A percentile compares a stretch with the other conserved stretches of the same genome.
phyloP scores from a whole-genome alignment of 2,113 vertebrate genomes.

The Polypterus bichir region DNA sequence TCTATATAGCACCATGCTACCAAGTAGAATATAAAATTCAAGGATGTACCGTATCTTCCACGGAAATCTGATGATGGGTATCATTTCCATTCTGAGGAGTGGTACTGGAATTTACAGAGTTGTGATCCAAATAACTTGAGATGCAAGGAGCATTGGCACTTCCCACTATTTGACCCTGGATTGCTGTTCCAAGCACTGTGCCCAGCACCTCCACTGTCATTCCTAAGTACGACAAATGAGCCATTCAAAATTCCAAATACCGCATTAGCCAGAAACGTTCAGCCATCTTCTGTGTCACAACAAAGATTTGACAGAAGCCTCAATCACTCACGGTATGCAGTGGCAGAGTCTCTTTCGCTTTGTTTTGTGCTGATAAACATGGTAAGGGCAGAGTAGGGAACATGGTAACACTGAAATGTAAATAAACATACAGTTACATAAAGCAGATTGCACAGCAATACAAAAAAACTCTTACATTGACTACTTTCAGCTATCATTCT shows the following conservation, averaged over 20 bases:
- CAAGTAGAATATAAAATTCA: neutral
- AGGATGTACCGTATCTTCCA: slow-evolving; percentile 59
- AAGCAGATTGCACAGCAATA: neutral
- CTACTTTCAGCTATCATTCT: neutral
- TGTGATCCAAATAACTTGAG: slow-evolving; percentile 16
- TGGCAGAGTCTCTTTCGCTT: slow-evolving; percentile 84
- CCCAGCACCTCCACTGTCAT: slow-evolving; percentile 90
- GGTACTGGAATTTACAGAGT: slow-evolving; percentile 22
- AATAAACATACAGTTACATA: slow-evolving; percentile 9
- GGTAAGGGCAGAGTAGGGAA: slow-evolving; percentile 90
- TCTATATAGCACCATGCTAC: neutral
- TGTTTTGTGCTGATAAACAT: slow-evolving; percentile 94
- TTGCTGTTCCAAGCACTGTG: slow-evolving; percentile 75
- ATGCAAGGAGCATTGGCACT: slow-evolving; percentile 55
- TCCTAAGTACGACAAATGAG: slow-evolving; percentile 40
- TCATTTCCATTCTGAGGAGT: slow-evolving; percentile 38
- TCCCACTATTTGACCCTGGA: slow-evolving; percentile 90
- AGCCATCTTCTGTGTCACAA: too few species aligned
- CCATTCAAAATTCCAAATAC: too few species aligned
- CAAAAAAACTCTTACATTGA: slow-evolving; percentile 2
- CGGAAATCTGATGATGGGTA: slow-evolving; percentile 29
- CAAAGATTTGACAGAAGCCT: too few species aligned
- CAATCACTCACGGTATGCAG: slow-evolving; percentile 73
- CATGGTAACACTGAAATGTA: slow-evolving; percentile 77
- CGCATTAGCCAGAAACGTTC: too few species aligned